These are phyloP conservation scores for Pampusana beccarii DNA, from an alignment of 2,113 vertebrate species.

Conservation along the genomic window DNA sequence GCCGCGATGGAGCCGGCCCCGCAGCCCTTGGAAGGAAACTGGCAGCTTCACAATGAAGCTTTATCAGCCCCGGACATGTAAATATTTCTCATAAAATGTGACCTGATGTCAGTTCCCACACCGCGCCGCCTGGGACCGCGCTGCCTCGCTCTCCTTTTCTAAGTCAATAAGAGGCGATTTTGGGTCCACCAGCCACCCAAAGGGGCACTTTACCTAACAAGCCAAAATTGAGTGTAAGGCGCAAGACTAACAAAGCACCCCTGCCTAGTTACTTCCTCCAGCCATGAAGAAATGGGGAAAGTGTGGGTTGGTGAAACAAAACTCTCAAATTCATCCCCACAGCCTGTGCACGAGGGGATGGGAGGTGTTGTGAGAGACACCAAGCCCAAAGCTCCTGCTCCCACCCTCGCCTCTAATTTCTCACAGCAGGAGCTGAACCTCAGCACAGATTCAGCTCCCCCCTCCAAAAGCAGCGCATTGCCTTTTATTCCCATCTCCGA, in stretches of 20 bases:
- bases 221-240: background rate
- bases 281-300: background rate
- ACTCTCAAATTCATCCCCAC: background rate
- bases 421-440: background rate
- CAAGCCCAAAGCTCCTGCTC: background rate
- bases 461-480: background rate
- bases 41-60: background rate
- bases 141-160: background rate
- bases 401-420: background rate
- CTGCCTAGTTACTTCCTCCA: background rate
- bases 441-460: background rate
- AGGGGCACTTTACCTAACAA: background rate
- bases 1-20: rapidly evolving
- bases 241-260: background rate
- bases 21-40: background rate
- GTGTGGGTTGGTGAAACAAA: background rate
- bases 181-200: background rate
- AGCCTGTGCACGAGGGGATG: too few species aligned
- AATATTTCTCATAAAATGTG: background rate
- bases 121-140: rapidly evolving
- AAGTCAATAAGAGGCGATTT: background rate
- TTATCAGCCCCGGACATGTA: background rate
- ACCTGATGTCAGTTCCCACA: background rate
- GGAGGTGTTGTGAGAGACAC: background rate
- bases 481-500: background rate